These are phyloP conservation scores for Eilema griseolum DNA, from an alignment of 2,888 invertebrate genomes.

Conservation along the genomic window DNA sequence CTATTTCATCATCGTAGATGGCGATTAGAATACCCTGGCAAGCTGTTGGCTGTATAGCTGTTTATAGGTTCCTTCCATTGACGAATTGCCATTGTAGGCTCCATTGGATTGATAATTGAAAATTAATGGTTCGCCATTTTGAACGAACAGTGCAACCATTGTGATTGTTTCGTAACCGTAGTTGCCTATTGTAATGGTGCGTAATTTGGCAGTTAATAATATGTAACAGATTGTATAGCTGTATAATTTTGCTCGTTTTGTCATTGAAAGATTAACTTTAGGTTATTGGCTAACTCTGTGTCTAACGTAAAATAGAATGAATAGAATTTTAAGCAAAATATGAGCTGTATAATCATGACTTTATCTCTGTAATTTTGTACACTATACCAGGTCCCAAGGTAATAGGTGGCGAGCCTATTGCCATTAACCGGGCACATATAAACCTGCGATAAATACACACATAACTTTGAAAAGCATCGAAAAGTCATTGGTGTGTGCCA, in stretches of 20 bases:
- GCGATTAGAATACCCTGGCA: no score
- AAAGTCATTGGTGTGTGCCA: no score
- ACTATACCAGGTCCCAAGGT: no score
- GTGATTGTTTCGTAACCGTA: slow-evolving; percentile 44
- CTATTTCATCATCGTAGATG: no score
- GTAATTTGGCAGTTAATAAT: slow-evolving; percentile 24
- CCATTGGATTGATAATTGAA: slow-evolving; percentile 61
- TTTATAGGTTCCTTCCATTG: slow-evolving; percentile 20
- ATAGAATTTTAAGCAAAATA: no score
- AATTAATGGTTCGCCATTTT: slow-evolving; percentile 64
- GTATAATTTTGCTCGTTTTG: background rate
- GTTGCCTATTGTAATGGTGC: slow-evolving; percentile 40
- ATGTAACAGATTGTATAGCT: no score
- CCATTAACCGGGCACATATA: no score
- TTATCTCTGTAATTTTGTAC: no score
- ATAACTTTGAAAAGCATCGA: no score
- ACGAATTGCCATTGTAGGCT: slow-evolving; percentile 25
- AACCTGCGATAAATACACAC: no score
- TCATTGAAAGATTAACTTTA: background rate
- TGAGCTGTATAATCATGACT: no score
- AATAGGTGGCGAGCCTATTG: no score
- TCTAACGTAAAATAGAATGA: background rate
- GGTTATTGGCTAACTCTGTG: background rate
- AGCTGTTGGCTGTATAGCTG: background rate
- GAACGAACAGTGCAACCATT: slow-evolving; percentile 52